Evolutionary conservation across 2,797 vertebrate species (phyloP).

Genomic region (Periophthalmus magnuspinnatus): DNA sequence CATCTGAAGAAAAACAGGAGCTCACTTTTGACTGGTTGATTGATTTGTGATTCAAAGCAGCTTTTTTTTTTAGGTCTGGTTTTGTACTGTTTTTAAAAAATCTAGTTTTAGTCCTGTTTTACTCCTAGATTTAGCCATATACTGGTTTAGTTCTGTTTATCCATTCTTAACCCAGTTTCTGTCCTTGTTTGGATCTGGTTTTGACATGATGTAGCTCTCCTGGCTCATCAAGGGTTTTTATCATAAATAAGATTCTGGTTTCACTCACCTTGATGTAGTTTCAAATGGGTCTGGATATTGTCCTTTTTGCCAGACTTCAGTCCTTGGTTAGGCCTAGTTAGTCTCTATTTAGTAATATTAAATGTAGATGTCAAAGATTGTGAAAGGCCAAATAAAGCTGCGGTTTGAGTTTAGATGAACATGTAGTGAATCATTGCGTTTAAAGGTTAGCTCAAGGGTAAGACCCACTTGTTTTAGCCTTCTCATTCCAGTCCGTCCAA

Average conservation of each 20-base stretch:
- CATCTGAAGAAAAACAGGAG: constrained; percentile 45
- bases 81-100: background rate
- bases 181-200: no score
- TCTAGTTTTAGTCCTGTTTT: no score
- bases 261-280: background rate
- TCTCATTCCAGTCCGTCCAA: constrained; percentile 46
- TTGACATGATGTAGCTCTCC: no score
- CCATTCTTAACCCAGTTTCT: background rate
- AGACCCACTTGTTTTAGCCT: constrained; percentile 36
- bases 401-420: constrained; percentile 21
- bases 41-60: background rate
- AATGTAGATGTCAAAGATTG: no score
- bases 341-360: no score
- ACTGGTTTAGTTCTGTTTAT: background rate
- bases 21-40: constrained; percentile 10
- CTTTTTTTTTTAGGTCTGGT: background rate
- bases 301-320: no score
- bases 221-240: background rate
- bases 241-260: background rate
- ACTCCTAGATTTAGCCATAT: no score
- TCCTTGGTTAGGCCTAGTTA: no score
- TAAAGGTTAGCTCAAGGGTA: constrained; percentile 26
- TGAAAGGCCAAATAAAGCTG: no score
- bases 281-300: background rate
- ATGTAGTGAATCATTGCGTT: constrained; percentile 12